These are phyloP conservation scores for Smutsia gigantea DNA, from an alignment of 2,797 vertebrate species.

Conservation along the genomic window DNA sequence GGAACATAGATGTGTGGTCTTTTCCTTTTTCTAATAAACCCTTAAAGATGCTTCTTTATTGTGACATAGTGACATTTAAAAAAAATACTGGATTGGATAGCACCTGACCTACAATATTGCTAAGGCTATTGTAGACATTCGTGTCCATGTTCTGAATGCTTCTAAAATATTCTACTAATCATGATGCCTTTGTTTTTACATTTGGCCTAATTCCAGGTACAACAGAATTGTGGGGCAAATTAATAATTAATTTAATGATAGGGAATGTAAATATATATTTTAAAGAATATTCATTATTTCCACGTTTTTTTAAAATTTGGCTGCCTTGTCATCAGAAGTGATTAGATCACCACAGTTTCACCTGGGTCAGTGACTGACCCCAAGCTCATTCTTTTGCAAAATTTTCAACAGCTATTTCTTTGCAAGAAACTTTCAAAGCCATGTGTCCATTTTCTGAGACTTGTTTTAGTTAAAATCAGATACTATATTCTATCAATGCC, in stretches of 20 bases:
- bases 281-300: not conserved
- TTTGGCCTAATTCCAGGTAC: not conserved
- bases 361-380: not conserved
- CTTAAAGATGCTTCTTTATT: not conserved
- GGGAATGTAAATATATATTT: not conserved
- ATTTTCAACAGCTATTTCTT: not conserved
- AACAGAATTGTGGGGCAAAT: not conserved
- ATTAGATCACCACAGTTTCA: not conserved
- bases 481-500: not conserved
- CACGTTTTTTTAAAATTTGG: not conserved
- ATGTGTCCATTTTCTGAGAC: not conserved
- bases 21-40: not conserved
- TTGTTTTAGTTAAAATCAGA: not conserved
- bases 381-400: fast-evolving
- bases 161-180: not conserved
- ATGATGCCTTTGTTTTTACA: not conserved
- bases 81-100: not conserved
- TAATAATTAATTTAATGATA: not conserved
- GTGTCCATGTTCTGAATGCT: not conserved
- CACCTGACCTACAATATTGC: not conserved
- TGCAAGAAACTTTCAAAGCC: not conserved
- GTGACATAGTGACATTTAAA: not conserved
- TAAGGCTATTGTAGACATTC: not conserved
- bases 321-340: not conserved
- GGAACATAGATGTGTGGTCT: not conserved